These are phyloP conservation scores for Scaptomyza graminum DNA, from an alignment of 1,140 invertebrate species.

Conservation along the genomic window DNA sequence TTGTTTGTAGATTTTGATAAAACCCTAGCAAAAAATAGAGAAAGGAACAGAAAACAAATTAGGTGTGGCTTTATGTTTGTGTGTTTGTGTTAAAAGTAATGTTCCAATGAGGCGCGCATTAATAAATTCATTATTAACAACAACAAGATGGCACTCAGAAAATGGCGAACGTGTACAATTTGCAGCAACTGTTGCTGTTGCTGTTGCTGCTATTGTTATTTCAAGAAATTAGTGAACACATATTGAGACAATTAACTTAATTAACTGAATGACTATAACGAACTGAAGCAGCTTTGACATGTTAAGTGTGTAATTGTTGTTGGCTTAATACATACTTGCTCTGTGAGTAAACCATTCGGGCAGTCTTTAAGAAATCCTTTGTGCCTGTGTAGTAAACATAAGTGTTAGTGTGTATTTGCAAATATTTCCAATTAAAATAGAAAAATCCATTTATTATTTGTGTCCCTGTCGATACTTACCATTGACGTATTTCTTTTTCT, in stretches of 20 bases:
- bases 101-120: slow-evolving; percentile 62
- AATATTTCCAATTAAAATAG: slow-evolving; percentile 6
- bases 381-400: slow-evolving; percentile 91
- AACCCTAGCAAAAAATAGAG: slow-evolving; percentile 88
- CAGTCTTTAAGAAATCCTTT: slow-evolving; percentile 97
- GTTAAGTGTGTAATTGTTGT: background rate
- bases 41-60: slow-evolving; percentile 27
- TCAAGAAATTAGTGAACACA: slow-evolving; percentile 59
- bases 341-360: slow-evolving; percentile 95
- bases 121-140: slow-evolving; percentile 74
- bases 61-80: slow-evolving; percentile 29
- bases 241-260: slow-evolving; percentile 71
- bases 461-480: slow-evolving; percentile 88
- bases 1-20: slow-evolving; percentile 99
- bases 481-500: slow-evolving; percentile 93
- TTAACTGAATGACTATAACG: slow-evolving; percentile 72
- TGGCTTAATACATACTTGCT: slow-evolving; percentile 90
- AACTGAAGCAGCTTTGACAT: slow-evolving; percentile 56
- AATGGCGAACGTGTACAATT: slow-evolving; percentile 24
- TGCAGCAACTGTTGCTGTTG: slow-evolving; percentile 27
- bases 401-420: background rate
- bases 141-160: slow-evolving; percentile 43
- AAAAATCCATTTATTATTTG: background rate
- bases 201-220: slow-evolving; percentile 13
- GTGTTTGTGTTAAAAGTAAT: slow-evolving; percentile 23